These are phyloP conservation scores for Periophthalmus magnuspinnatus DNA, from an alignment of 2,797 vertebrate species.

Conservation along the genomic window DNA sequence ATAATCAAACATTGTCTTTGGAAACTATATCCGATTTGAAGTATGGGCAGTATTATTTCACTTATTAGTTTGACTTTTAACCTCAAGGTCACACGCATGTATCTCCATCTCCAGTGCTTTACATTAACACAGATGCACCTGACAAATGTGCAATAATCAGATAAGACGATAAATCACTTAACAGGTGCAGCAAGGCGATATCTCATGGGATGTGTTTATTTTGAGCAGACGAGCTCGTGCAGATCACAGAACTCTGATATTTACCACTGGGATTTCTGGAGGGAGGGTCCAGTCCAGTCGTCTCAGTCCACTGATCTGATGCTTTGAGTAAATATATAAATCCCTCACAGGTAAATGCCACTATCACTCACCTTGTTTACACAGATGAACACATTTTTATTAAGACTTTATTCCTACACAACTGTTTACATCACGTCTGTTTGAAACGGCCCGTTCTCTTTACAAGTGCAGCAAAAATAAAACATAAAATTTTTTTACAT, in stretches of 20 bases:
- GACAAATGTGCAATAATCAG: slow-evolving; percentile 9
- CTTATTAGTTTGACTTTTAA: too few relatives aligned
- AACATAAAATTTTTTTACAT: too few relatives aligned
- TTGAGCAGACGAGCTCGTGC: not conserved
- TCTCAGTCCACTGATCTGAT: slow-evolving; percentile 12
- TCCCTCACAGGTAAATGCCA: slow-evolving; percentile 10
- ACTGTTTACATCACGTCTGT: not conserved
- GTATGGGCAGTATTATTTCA: not conserved
- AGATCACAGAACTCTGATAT: slow-evolving; percentile 4
- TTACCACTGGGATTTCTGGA: slow-evolving; percentile 15
- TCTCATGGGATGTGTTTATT: not conserved
- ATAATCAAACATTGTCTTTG: not conserved
- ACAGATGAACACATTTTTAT: not conserved
- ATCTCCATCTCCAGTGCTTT: not conserved
- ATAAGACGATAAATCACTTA: slow-evolving; percentile 2
- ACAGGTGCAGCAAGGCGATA: slow-evolving; percentile 2
- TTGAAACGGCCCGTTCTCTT: not conserved
- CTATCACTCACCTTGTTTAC: slow-evolving; percentile 6
- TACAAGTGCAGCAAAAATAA: too few relatives aligned
- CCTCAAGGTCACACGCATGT: not conserved
- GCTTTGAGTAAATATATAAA: slow-evolving; percentile 26
- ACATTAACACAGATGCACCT: not conserved
- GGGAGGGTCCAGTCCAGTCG: slow-evolving; percentile 10
- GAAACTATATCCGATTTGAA: not conserved
- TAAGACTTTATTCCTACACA: slow-evolving; percentile 5